Percentiles rank a stretch among this genome's conserved stretches.
These are phyloP conservation scores for Pinctada fucata DNA, from an alignment of 2,888 invertebrate species.

Conservation along the genomic window DNA sequence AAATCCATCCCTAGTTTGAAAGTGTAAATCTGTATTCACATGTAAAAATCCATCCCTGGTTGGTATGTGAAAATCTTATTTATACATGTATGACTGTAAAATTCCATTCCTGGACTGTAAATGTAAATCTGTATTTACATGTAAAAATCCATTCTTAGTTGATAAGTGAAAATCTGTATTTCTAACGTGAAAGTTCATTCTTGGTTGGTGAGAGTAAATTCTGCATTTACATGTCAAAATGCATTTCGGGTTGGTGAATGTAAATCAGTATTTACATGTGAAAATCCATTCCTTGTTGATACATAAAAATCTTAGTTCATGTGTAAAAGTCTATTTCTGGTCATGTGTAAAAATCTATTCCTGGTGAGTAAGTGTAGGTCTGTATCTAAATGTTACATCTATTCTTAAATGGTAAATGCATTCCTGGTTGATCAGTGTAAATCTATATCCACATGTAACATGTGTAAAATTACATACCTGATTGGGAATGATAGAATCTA, in stretches of 20 bases:
- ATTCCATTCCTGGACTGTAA: slow-evolving; percentile 77
- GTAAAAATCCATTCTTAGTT: slow-evolving; percentile 72
- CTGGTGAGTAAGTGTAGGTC: slow-evolving; percentile 73
- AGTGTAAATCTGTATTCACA: no score
- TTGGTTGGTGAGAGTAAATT: slow-evolving; percentile 75
- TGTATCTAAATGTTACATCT: neutral
- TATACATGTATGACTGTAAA: slow-evolving; percentile 50
- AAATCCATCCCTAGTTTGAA: neutral
- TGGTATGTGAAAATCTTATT: no score
- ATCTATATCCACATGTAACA: neutral
- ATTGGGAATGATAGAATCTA: slow-evolving; percentile 71
- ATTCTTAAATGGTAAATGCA: slow-evolving; percentile 63
- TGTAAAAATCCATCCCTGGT: no score
- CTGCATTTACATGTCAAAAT: no score
- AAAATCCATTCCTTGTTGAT: no score
- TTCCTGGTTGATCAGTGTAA: slow-evolving; percentile 77
- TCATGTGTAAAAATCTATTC: slow-evolving; percentile 59
- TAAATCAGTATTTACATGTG: no score
- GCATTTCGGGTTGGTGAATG: no score
- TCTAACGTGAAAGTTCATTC: slow-evolving; percentile 73
- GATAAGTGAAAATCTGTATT: slow-evolving; percentile 67
- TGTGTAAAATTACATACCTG: slow-evolving; percentile 75
- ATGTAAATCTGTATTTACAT: no score
- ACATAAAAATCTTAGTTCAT: no score
- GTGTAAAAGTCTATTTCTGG: slow-evolving; percentile 77